Evolutionary conservation across 1,140 invertebrate species (phyloP), one percentile per base, ranked within the genome.

Genomic region (Gonatopus flavifemur): DNA sequence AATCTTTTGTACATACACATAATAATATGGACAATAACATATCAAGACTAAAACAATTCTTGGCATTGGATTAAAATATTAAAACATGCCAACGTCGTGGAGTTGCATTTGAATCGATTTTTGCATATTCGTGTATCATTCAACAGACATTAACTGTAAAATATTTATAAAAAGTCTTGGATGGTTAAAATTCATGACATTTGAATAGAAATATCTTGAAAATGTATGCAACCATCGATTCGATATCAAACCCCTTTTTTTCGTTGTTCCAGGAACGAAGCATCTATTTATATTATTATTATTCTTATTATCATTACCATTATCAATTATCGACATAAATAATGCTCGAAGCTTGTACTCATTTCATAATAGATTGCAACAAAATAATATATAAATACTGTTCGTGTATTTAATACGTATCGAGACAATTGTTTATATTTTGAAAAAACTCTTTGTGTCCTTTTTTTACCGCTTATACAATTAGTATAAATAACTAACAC

Each of bases 1-100:
- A n/a, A n/a, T n/a, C n/a, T n/a, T n/a, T n/a, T n/a, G 38, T 50
- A 38, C 21, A 55, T 42, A 49, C 48, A 49, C n/a, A 54, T 55
- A 66, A 46, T 52, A 57, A 55, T 56, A 45, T 56, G 46, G 59
- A 62, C 58, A 48, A 60, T 63, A 69, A 62, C n/a, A n/a, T 60
- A 46, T 57, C 66, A 57, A 57, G 61, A 53, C 50, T 61, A 48
- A 64, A 64, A 64, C 56, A 53, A 66, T 38, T 57, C 55, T 47
- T 37, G 42, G 43, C 41, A 41, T 31, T 36, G 22, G 41, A 49
- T 37, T 13, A 24, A 28, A 16, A 46, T 52, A 59, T n/a, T 59
- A 60, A 60, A 60, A 59, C 55, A 59, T 46, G 56, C n/a, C n/a
- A n/a, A n/a, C n/a, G n/a, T n/a, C n/a, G n/a, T n/a, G n/a, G n/a